phyloP scores from a whole-genome alignment of 2,797 vertebrate species.

The Lutjanus campechanus region DNA sequence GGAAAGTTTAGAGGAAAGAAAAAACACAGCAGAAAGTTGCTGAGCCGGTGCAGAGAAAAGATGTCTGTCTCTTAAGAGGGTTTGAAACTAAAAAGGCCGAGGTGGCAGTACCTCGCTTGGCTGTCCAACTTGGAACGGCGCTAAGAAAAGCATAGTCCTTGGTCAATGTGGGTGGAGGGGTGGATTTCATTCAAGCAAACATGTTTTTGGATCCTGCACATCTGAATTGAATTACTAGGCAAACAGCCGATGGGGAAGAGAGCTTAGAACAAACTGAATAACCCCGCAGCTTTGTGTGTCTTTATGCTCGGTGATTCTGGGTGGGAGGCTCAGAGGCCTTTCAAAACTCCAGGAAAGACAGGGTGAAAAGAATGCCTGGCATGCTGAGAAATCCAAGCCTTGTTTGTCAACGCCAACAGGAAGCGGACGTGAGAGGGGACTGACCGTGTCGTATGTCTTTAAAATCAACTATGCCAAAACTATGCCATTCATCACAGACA shows the following conservation, averaged over 20 bases:
- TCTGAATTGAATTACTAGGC: constrained; percentile 89
- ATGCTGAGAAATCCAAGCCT: constrained; percentile 86
- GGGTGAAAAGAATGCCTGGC: constrained; percentile 86
- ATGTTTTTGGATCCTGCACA: constrained; percentile 88
- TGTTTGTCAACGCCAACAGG: constrained; percentile 89
- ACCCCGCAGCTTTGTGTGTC: constrained; percentile 83
- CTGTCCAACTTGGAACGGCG: constrained; percentile 83
- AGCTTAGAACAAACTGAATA: constrained; percentile 87
- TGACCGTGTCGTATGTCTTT: constrained; percentile 82
- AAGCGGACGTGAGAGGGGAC: constrained; percentile 86
- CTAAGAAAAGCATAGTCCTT: constrained; percentile 87
- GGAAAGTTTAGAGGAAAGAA: constrained; percentile 59
- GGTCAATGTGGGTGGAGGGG: constrained; percentile 85
- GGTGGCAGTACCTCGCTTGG: constrained; percentile 83
- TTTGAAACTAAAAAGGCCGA: constrained; percentile 78
- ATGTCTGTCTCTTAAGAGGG: constrained; percentile 74
- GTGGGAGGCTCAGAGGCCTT: constrained; percentile 85
- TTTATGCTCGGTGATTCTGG: constrained; percentile 83
- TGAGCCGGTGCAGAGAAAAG: constrained; percentile 73
- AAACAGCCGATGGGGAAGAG: constrained; percentile 88
- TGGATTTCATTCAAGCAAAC: constrained; percentile 89
- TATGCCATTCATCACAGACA: constrained; percentile 76
- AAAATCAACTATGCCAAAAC: constrained; percentile 74
- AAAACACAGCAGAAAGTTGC: constrained; percentile 57
- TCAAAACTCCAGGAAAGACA: constrained; percentile 85